Base-by-base conservation (phyloP, 2,888 invertebrate species). In the Epistrophe eligans region DNA sequence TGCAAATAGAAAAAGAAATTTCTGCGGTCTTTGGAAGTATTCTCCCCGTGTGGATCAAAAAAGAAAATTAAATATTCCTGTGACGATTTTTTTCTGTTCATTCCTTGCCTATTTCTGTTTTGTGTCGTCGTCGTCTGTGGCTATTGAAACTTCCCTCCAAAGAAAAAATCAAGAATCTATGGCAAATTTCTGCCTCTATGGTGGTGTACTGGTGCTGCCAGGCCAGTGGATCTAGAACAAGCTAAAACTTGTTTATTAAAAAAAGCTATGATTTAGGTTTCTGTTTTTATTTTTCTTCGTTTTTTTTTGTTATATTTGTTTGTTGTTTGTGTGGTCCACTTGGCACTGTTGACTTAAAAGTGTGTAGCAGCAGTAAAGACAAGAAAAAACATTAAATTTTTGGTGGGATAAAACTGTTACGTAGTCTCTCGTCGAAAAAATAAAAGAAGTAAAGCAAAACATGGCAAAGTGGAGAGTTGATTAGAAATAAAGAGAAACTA, bases 341-440 rank as follows among this genome's bases (percentile, higher is more conserved):
- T 85, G 81, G 79, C 66, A 74, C 74, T 85, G 81, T 87, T 79
- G 82, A 77, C 76, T 79, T 62, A 77, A 79, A 72, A 77, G 79
- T 45, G 74, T 28, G 35, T 72, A 60, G 43, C 40, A 74, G 71
- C 66, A 35, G 58, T 64, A 60, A 64, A 77, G 50, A 57, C 19
- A 70, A 71, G 60, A 77, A 64, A 40, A 35, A 73, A 48, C 43
- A 73, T 71, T 62, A 57, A 77, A 57, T 57, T 76, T 83, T 88
- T 83, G 84, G 79, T 83, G 77, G 84, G 79, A 80, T 77, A 79
- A 79, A 79, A 80, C 50, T 88, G 88, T 88, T 88, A 84, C 88
- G 83, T 88, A 84, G 79, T 77, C 83, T 79, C 52, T 71, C 28
- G 55, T 28, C 57, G 79, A 74, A 67, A 48, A 64, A 83, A 76